A percentile compares a stretch with the other conserved stretches of the same genome.
Conservation (phyloP, 2,888 invertebrate species). For the Stenolophus ochropezus region DNA sequence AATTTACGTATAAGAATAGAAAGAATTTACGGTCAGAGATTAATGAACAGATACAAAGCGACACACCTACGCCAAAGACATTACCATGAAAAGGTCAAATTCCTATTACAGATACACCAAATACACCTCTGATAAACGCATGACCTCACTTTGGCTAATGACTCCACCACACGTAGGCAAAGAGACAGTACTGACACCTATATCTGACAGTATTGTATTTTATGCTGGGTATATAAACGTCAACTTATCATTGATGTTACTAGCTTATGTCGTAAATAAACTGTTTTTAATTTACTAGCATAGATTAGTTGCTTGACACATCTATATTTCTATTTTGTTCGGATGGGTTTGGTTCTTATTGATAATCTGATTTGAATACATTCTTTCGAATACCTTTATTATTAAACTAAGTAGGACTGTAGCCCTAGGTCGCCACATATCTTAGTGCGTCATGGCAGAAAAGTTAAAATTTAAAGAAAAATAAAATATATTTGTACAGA, state of each 20-base stretch:
- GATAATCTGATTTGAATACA: neutral
- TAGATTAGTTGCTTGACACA: neutral
- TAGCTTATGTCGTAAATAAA: neutral
- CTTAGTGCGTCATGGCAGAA: no score
- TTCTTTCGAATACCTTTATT: no score
- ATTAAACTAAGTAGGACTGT: no score
- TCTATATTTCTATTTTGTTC: neutral
- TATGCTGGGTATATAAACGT: neutral
- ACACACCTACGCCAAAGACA: slow-evolving; percentile 15
- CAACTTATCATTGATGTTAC: neutral
- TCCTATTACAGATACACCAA: slow-evolving; percentile 29
- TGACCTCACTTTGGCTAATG: neutral
- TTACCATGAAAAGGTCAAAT: slow-evolving; percentile 36
- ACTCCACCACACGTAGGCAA: neutral
- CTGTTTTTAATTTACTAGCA: neutral
- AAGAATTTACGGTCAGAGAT: slow-evolving; percentile 27
- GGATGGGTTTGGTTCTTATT: neutral
- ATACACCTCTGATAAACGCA: slow-evolving; percentile 9
- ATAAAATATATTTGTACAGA: no score
- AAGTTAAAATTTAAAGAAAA: no score
- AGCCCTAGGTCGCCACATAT: no score
- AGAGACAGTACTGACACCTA: no score
- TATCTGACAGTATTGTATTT: neutral
- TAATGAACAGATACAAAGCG: slow-evolving; percentile 29
- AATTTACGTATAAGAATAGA: slow-evolving; percentile 44